Conservation (phyloP, 2,797 vertebrate species). For the Sphenodon punctatus region DNA sequence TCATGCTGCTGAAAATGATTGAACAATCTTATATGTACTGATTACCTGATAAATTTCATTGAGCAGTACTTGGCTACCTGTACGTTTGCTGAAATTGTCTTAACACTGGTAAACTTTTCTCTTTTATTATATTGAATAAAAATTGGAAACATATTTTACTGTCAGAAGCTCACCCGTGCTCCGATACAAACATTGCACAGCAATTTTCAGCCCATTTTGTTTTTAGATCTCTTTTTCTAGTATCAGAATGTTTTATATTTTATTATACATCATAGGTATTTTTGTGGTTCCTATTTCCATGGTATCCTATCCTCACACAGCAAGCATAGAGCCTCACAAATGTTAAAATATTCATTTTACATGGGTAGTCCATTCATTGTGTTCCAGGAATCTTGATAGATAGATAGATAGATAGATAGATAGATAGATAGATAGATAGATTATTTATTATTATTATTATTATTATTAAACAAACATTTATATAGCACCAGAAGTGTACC, state of each 20-base stretch:
- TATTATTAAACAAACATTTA: too few relatives aligned
- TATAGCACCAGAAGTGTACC: too few relatives aligned
- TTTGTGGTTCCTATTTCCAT: background rate
- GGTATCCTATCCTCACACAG: too few relatives aligned
- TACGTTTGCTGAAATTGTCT: slow-evolving; percentile 19
- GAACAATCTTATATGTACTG: slow-evolving; percentile 3
- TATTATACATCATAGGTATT: background rate
- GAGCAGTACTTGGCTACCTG: slow-evolving; percentile 5
- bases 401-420: background rate
- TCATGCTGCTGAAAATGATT: slow-evolving; percentile 9
- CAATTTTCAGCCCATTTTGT: background rate
- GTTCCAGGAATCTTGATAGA: background rate
- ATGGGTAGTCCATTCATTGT: background rate
- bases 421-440: background rate
- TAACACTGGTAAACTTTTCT: slow-evolving; percentile 15
- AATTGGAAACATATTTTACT: slow-evolving; percentile 25
- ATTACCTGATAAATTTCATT: slow-evolving; percentile 40
- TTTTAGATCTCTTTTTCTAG: background rate
- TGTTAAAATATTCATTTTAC: background rate
- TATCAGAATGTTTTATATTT: background rate
- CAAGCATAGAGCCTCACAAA: background rate
- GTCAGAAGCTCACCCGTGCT: slow-evolving; percentile 24
- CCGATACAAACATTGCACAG: background rate
- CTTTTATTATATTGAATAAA: slow-evolving; percentile 43
- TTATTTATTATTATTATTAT: too few relatives aligned